Evolutionary conservation across 2,888 invertebrate species (phyloP), one percentile per base, ranked within the genome.

Genomic region (Muschampia plurimacula): DNA sequence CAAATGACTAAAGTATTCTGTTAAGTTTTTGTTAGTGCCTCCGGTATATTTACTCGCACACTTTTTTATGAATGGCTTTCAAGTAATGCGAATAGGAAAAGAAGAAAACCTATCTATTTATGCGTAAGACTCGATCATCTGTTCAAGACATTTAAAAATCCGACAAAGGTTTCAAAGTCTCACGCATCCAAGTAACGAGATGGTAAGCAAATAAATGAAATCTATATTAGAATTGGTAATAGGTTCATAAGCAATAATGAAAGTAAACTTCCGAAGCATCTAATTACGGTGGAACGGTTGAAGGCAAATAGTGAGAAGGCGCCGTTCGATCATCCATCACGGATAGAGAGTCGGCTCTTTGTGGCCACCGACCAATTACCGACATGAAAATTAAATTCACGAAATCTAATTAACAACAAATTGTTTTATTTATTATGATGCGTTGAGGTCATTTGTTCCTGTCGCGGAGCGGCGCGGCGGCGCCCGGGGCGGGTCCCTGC

Each of bases 351-450:
- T 81, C 81, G 80, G 80, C 83, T 82, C 93, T 94, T 94, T 94
- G 93, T 93, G 92, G 88, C 92, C 90, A 91, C 94, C 93, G 92
- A 93, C 94, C 93, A 92, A 94, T 94, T 94, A 94, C 93, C 82
- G 89, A 88, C 93, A 93, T 93, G 93, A 93, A 93, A 94, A 94
- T 94, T 94, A 94, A 94, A 94, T 94, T 93, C 94, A 94, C 93
- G 92, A 94, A 93, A 94, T 94, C 94, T 94, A 94, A 94, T 94
- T 94, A 94, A 92, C 92, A 93, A 92, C 91, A 94, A 94, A 94
- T 94, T 94, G 94, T 94, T 93, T 94, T 93, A 94, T 94, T 93
- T 94, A 94, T 94, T 93, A 93, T 94, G 93, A 93, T 94, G 92
- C 93, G 93, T 90, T 81, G 88, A 82, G 90, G 92, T 92, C 92